Evolutionary conservation across 2,113 vertebrate genomes (phyloP).

Genomic region (Cnemophilus loriae): DNA sequence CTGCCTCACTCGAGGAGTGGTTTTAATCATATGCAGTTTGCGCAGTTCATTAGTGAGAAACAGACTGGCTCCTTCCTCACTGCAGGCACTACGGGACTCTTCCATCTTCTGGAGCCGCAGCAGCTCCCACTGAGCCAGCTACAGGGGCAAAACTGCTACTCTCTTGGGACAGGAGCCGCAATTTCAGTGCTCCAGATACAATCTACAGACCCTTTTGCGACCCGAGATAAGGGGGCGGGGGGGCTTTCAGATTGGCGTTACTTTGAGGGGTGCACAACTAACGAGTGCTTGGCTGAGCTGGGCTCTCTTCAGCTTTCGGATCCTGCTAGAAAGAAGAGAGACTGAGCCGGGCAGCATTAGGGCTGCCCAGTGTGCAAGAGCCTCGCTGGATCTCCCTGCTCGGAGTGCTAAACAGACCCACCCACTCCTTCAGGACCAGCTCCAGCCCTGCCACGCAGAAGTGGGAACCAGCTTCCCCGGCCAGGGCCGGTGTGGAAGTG

Average conservation of each 20-base stretch:
- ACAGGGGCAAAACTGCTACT: not conserved
- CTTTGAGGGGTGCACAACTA: not conserved
- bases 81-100: not conserved
- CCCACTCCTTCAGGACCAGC: not conserved
- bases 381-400: not conserved
- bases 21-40: not conserved
- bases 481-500: rapidly evolving
- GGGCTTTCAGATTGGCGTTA: not conserved
- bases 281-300: rapidly evolving
- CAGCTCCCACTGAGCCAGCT: not conserved
- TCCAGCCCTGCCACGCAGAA: not conserved
- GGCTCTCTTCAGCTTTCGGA: not conserved
- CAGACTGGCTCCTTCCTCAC: not conserved
- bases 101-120: not conserved
- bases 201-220: rapidly evolving
- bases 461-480: rapidly evolving
- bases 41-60: not conserved
- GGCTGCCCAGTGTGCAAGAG: not conserved
- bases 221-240: not conserved
- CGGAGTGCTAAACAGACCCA: not conserved
- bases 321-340: not conserved
- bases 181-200: not conserved
- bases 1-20: not conserved
- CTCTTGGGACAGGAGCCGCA: not conserved
- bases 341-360: not conserved